These are phyloP conservation scores for Cactoblastis cactorum DNA, from an alignment of 2,888 invertebrate species.

Conservation along the genomic window DNA sequence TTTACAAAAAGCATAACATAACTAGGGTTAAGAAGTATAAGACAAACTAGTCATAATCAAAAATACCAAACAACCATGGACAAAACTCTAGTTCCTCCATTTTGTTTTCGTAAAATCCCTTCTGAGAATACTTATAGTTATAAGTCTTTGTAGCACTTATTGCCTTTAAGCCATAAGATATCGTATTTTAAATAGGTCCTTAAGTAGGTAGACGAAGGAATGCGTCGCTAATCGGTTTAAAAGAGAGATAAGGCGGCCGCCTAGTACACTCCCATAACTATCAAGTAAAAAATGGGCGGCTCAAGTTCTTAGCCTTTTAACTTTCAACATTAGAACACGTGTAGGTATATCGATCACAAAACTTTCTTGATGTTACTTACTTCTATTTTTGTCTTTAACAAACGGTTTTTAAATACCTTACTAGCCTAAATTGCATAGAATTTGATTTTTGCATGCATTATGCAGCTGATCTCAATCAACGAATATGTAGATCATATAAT, in stretches of 20 bases:
- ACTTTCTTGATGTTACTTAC: background rate
- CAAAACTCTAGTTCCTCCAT: background rate
- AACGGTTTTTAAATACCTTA: too few species aligned
- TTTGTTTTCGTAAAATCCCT: constrained; percentile 12
- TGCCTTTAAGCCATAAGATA: constrained; percentile 7
- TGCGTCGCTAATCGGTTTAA: constrained; percentile 14
- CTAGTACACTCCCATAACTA: constrained; percentile 7
- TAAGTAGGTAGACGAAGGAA: constrained; percentile 11
- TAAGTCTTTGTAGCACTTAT: constrained; percentile 3
- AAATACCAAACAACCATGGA: background rate
- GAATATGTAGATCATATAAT: too few species aligned
- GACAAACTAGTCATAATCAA: background rate
- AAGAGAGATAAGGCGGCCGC: constrained; percentile 8
- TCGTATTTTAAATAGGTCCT: constrained; percentile 10
- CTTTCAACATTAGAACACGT: background rate
- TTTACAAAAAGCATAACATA: too few species aligned
- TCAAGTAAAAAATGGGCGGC: constrained; percentile 7
- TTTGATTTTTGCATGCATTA: too few species aligned
- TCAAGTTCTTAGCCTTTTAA: constrained; percentile 5
- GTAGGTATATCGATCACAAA: background rate
- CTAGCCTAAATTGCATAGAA: too few species aligned
- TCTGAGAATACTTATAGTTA: constrained; percentile 2
- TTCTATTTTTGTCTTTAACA: too few species aligned
- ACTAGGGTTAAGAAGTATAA: background rate
- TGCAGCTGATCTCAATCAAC: too few species aligned